phyloP scores from a whole-genome alignment of 2,797 vertebrate genomes.

The Pantherophis alleghaniensis region DNA sequence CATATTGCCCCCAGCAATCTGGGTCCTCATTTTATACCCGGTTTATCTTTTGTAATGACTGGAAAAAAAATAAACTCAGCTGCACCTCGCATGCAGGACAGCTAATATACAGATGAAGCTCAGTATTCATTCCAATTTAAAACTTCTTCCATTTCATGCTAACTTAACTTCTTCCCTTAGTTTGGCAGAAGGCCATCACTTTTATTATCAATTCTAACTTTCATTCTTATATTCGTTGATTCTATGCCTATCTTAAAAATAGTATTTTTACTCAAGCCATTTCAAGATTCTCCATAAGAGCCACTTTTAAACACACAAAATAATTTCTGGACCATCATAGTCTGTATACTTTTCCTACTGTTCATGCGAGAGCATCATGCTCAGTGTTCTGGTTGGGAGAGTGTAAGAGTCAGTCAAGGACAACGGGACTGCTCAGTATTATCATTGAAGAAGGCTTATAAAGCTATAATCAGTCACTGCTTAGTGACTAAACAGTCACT shows the following conservation, averaged over 20 bases:
- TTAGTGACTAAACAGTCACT: background rate
- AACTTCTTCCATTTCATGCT: background rate
- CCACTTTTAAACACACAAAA: background rate
- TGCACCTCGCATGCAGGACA: background rate
- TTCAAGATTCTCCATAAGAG: background rate
- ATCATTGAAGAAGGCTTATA: background rate
- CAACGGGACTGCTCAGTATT: background rate
- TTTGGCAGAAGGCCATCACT: background rate
- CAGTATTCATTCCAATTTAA: background rate
- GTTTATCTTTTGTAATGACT: background rate
- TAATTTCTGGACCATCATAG: background rate
- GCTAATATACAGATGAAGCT: background rate
- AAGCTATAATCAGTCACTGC: background rate
- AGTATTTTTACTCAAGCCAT: background rate
- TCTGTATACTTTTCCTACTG: background rate
- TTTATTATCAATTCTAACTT: background rate
- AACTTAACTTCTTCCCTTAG: background rate
- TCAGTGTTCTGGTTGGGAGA: background rate
- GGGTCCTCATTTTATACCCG: too few species aligned
- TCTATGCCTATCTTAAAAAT: too few species aligned
- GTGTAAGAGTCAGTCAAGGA: background rate
- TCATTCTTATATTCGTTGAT: background rate
- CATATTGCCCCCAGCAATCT: too few species aligned
- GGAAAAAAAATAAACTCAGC: background rate
- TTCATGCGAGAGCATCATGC: background rate